Conservation (phyloP, 2,888 invertebrate species). For the Troilus luridus region DNA sequence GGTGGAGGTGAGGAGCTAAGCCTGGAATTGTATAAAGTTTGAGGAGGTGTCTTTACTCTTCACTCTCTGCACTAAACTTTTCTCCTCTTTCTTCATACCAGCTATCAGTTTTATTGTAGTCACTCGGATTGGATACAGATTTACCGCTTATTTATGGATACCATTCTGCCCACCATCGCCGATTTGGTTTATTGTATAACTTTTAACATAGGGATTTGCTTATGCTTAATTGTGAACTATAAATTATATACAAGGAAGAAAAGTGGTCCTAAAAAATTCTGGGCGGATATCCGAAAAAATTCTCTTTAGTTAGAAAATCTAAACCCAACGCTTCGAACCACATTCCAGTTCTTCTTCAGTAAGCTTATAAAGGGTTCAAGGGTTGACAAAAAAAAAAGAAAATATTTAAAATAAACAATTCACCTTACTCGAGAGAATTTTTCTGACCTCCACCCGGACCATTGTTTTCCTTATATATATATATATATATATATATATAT, state of each 20-base stretch:
- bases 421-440: no score
- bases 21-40: slow-evolving; percentile 38
- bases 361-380: no score
- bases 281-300: no score
- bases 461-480: no score
- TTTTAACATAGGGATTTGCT: not conserved
- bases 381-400: no score
- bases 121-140: not conserved
- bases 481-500: no score
- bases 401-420: no score
- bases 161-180: not conserved
- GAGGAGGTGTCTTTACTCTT: slow-evolving; percentile 17
- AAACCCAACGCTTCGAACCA: no score
- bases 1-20: not conserved
- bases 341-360: no score
- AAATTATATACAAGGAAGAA: not conserved
- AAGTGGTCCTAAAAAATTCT: no score
- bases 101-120: not conserved
- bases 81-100: slow-evolving; percentile 32
- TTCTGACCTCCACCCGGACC: no score
- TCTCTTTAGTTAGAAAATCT: no score
- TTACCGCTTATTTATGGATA: not conserved
- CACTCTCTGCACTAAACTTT: slow-evolving; percentile 43
- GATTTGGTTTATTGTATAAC: not conserved
- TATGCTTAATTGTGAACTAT: not conserved